These are phyloP conservation scores for Isurus oxyrinchus DNA, from an alignment of 2,113 vertebrate genomes.

Conservation along the genomic window DNA sequence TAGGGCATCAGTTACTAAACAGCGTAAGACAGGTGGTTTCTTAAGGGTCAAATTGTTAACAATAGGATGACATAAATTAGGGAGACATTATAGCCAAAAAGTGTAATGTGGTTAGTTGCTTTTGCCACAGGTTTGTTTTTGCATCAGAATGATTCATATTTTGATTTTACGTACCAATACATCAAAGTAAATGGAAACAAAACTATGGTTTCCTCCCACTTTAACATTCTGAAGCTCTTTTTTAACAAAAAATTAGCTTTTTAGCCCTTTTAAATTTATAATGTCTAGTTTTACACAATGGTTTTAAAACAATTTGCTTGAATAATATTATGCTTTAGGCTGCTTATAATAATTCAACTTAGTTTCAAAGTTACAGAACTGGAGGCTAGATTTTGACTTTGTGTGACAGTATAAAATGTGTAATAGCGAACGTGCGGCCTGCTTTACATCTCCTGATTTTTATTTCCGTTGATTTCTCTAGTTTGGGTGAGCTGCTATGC, in stretches of 20 bases:
- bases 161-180: not conserved
- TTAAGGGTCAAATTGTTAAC: constrained; percentile 16
- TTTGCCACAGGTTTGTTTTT: not conserved
- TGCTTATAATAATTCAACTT: not conserved
- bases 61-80: not conserved
- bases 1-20: not conserved
- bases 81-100: not conserved
- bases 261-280: not conserved
- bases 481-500: not conserved
- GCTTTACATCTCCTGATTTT: not conserved
- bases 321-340: not conserved
- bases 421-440: not conserved
- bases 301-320: not conserved
- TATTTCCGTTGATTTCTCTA: not conserved
- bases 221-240: not conserved
- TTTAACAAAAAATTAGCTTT: not conserved
- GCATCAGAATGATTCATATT: not conserved
- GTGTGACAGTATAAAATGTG: not conserved
- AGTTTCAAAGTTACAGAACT: not conserved
- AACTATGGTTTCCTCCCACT: not conserved
- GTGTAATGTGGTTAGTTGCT: not conserved
- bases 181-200: not conserved
- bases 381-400: not conserved
- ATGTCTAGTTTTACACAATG: not conserved
- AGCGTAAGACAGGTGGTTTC: not conserved